These are phyloP conservation scores for Patagioenas fasciata DNA, from an alignment of 2,113 vertebrate species.

Conservation along the genomic window DNA sequence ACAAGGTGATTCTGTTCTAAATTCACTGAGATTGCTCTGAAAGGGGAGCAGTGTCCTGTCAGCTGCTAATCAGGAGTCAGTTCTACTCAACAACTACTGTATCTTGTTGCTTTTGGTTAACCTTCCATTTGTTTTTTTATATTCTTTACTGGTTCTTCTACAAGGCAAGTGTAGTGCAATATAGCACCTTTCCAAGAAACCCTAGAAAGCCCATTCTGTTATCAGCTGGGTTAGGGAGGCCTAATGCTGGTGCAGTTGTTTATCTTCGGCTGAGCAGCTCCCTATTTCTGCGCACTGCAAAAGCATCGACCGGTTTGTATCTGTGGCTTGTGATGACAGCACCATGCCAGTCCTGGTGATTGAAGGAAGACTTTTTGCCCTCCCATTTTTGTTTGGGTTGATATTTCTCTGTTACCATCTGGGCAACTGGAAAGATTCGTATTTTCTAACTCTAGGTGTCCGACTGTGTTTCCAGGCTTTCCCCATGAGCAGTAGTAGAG, in stretches of 20 bases:
- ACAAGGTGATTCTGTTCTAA: not conserved
- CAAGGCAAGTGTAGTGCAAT: not conserved
- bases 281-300: not conserved
- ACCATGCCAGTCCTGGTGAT: not conserved
- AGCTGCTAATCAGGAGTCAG: not conserved
- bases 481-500: not conserved
- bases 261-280: not conserved
- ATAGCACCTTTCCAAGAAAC: not conserved
- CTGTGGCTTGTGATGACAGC: not conserved
- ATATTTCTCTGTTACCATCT: not conserved
- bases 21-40: not conserved
- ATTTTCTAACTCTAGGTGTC: not conserved
- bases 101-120: not conserved
- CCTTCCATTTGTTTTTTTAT: not conserved
- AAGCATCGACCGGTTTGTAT: not conserved
- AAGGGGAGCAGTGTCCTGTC: not conserved
- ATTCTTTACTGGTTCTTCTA: not conserved
- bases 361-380: not conserved
- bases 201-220: not conserved
- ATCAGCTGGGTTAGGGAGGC: not conserved
- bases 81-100: accelerated
- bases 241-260: not conserved
- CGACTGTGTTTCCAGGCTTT: not conserved
- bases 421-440: not conserved
- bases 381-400: not conserved